Evolutionary conservation across 1,140 invertebrate species (phyloP).

Genomic region (Melanaphis sacchari): DNA sequence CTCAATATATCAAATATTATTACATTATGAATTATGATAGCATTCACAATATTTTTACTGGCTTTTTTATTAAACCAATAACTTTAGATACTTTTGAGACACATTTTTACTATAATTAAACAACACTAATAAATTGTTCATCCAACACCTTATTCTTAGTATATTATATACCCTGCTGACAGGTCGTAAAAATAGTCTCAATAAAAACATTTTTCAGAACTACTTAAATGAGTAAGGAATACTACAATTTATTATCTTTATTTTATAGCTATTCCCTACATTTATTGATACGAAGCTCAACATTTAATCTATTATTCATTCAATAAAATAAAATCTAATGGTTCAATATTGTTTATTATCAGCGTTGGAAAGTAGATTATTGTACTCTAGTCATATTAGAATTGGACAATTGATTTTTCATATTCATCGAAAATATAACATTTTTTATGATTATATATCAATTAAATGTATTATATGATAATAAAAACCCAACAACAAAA

Average conservation of each 20-base stretch:
- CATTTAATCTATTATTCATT: not conserved
- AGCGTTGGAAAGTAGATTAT: not conserved
- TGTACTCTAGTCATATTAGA: not conserved
- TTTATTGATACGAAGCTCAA: not conserved
- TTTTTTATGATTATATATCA: not conserved
- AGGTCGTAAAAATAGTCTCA: not conserved
- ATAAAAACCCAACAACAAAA: not conserved
- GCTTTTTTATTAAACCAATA: not conserved
- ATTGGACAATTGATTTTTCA: not conserved
- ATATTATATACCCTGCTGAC: not conserved
- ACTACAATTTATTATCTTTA: not conserved
- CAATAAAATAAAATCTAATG: not conserved
- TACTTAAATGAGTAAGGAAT: not conserved
- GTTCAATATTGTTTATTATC: constrained; percentile 6
- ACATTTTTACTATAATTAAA: constrained; percentile 4
- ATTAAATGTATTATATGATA: not conserved
- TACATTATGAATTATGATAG: not conserved
- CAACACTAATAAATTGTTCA: not conserved
- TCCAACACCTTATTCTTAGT: not conserved
- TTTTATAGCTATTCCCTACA: not conserved
- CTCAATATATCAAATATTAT: not conserved
- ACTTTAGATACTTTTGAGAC: not conserved
- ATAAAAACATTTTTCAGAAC: not conserved
- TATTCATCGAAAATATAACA: not conserved
- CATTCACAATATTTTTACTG: not conserved